Evolutionary conservation across 1,140 invertebrate genomes (phyloP), one percentile per base, ranked within the genome.

Genomic region (Colletes latitarsis): DNA sequence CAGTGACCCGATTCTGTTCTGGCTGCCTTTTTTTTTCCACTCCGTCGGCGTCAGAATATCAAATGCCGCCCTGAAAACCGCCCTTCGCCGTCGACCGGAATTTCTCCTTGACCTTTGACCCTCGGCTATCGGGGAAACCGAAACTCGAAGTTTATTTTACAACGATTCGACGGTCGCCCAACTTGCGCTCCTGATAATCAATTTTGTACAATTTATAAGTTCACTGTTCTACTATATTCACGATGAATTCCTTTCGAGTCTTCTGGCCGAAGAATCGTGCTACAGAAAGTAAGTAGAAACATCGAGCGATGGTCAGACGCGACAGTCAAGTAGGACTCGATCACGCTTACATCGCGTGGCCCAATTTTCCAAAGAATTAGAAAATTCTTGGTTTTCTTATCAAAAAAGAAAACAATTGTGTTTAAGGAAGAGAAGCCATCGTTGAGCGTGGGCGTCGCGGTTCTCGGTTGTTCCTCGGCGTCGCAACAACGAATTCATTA

Each of bases 401-500:
- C 8, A 12, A 30, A 30, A 30, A 17, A 39, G 30, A 15, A 63
- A 57, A 8, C 30, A 30, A 63, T 39, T 63, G 17, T 4, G 60
- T 62, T 62, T n/a, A 1, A 39, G 21, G 14, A 39, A 62, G 30
- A 74, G 43, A 74, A 6, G 41, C 17, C 19, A 46, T n/a, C 41
- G 64, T 67, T 76, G 15, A 14, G 6, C 8, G 15, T 4, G 19
- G n/a, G 21, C 17, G 46, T 30, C 19, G 41, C 49, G 71, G 15
- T 74, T 52, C 15, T 46, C 55, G 76, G 8, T 41, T 71, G 41
- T 71, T 69, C 12, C 64, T 21, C 14, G 43, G 3, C 15, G 68
- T n/a, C 15, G 43, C 17, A 21, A 49, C 68, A 72, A 82, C 75
- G 53, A 78, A 82, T 78, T 82, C 75, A 82, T 82, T 82, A 82